These are phyloP conservation scores for Diorhabda carinulata DNA, from an alignment of 1,140 invertebrate genomes.

Conservation along the genomic window DNA sequence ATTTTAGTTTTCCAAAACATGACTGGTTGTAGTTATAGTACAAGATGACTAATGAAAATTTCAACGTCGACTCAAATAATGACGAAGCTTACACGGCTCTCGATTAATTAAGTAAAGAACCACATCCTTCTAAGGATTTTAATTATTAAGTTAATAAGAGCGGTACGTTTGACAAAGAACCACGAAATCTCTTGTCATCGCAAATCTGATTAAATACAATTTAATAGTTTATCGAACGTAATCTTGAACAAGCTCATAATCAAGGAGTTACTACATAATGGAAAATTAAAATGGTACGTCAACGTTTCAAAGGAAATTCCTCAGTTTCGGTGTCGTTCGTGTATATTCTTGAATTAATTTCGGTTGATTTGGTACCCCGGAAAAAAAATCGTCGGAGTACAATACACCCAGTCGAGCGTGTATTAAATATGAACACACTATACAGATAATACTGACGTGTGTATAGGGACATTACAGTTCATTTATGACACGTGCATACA, in stretches of 20 bases:
- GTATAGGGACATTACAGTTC: slow-evolving; percentile 16
- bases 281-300: not conserved
- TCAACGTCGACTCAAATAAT: slow-evolving; percentile 8
- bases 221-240: slow-evolving; percentile 31
- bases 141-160: slow-evolving; percentile 29
- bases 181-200: slow-evolving; percentile 27
- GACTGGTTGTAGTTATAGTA: too few species aligned
- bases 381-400: not conserved
- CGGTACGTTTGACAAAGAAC: slow-evolving; percentile 17
- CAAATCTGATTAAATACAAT: slow-evolving; percentile 27
- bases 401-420: slow-evolving; percentile 15
- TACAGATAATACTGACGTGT: slow-evolving; percentile 16
- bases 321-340: too few species aligned
- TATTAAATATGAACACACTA: slow-evolving; percentile 20
- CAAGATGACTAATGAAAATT: slow-evolving; percentile 8
- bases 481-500: slow-evolving; percentile 21
- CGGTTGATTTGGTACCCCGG: too few species aligned
- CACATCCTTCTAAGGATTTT: slow-evolving; percentile 14
- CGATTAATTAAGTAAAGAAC: slow-evolving; percentile 10
- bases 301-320: too few species aligned
- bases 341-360: too few species aligned
- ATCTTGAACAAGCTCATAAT: slow-evolving; percentile 21
- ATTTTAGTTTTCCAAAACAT: too few species aligned
- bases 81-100: slow-evolving; percentile 13
- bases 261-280: slow-evolving; percentile 7